phyloP scores from a whole-genome alignment of 2,888 invertebrate species.

The Galeopsomyia nigrocyanea region DNA sequence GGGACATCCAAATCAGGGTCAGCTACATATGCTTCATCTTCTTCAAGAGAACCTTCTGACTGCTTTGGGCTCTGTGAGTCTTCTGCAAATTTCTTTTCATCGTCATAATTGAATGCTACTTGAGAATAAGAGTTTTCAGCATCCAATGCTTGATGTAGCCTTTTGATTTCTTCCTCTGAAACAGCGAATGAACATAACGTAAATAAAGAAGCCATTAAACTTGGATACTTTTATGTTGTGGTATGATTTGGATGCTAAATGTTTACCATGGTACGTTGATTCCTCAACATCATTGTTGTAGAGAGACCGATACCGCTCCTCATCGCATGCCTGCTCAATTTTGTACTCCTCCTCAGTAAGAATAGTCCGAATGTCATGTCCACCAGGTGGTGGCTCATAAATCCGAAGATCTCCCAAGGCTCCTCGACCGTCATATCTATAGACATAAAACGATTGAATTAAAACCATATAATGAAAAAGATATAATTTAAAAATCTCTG shows the following conservation, averaged over 20 bases:
- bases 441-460: conserved; percentile 49
- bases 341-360: conserved; percentile 81
- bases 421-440: conserved; percentile 95
- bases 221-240: conserved; percentile 18
- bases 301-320: conserved; percentile 93
- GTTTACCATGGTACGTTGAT: conserved; percentile 88
- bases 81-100: conserved; percentile 68
- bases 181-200: conserved; percentile 45
- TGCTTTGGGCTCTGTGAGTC: conserved; percentile 66
- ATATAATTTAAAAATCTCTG: conserved; percentile 38
- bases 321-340: conserved; percentile 93
- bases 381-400: conserved; percentile 85
- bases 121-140: conserved; percentile 75
- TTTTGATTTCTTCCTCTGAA: conserved; percentile 92
- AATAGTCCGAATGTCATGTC: conserved; percentile 75
- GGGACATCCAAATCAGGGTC: conserved; percentile 84
- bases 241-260: not conserved
- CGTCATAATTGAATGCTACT: conserved; percentile 81
- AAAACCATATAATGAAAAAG: conserved; percentile 19
- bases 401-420: conserved; percentile 87
- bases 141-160: conserved; percentile 81
- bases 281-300: conserved; percentile 91
- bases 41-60: conserved; percentile 70
- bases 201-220: conserved; percentile 6
- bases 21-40: conserved; percentile 82